Percentiles rank a stretch among this genome's conserved stretches.
Evolutionary conservation across 92 coral and sea anemone species (phyloP).

Genomic region (Porites lobata): DNA sequence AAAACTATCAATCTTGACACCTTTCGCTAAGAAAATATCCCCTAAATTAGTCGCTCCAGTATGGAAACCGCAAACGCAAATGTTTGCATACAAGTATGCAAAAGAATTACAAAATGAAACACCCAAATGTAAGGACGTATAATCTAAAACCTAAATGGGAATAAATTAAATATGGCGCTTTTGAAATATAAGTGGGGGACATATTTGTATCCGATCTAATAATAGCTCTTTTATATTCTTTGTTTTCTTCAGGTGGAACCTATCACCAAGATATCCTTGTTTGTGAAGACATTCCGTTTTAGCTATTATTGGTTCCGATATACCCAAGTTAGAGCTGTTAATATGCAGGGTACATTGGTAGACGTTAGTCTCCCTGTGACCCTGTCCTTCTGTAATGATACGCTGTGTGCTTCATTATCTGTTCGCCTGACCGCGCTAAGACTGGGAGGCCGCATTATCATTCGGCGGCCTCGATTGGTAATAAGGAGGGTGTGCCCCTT

Average conservation of each 20-base stretch:
- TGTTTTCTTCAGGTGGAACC: constrained; percentile 1
- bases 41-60: no score
- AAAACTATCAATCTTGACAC: no score
- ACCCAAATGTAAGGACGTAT: no score
- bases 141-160: no score
- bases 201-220: not conserved
- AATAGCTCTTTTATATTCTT: not conserved
- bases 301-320: not conserved
- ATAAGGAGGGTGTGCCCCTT: not conserved
- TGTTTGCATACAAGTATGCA: no score
- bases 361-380: not conserved
- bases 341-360: not conserved
- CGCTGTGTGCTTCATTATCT: constrained; percentile 12
- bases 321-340: no score
- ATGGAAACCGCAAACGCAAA: no score
- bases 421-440: not conserved
- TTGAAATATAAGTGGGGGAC: not conserved
- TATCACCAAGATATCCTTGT: not conserved
- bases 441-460: not conserved
- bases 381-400: constrained; percentile 18
- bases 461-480: no score
- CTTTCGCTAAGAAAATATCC: no score
- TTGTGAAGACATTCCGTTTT: not conserved
- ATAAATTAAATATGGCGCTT: no score
- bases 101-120: no score